phyloP scores from a whole-genome alignment of 2,888 invertebrate genomes.

The Lycophotia porphyrea region DNA sequence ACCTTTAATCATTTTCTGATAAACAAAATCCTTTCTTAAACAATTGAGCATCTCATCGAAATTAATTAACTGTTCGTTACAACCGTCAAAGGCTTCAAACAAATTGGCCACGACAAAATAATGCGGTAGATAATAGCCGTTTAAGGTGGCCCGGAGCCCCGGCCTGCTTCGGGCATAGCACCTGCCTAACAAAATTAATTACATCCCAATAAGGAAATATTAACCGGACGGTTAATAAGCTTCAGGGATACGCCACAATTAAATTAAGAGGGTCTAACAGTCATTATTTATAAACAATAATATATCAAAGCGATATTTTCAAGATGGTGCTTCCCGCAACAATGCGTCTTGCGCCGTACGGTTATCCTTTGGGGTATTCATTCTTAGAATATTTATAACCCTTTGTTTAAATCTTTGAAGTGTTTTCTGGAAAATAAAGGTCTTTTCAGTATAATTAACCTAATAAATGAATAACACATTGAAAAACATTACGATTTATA shows the following conservation, averaged over 20 bases:
- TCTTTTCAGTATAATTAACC: neutral
- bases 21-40: constrained; percentile 69
- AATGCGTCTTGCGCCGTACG: constrained; percentile 74
- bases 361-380: constrained; percentile 52
- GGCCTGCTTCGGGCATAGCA: constrained; percentile 79
- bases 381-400: constrained; percentile 61
- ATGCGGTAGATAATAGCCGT: constrained; percentile 87
- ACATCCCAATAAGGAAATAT: constrained; percentile 86
- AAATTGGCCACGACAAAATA: constrained; percentile 88
- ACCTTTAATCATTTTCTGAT: constrained; percentile 62
- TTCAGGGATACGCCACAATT: constrained; percentile 88
- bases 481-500: neutral
- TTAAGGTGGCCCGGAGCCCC: constrained; percentile 70
- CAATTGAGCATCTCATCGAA: constrained; percentile 68
- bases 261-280: constrained; percentile 88
- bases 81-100: constrained; percentile 87
- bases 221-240: constrained; percentile 90
- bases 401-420: constrained; percentile 21
- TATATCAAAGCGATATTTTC: constrained; percentile 90
- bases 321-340: constrained; percentile 87
- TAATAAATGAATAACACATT: neutral
- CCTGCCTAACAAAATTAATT: constrained; percentile 90
- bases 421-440: constrained; percentile 11
- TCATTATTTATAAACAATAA: constrained; percentile 90
- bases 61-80: constrained; percentile 86